A percentile compares a stretch with the other conserved stretches of the same genome.
These are phyloP conservation scores for Pecten maximus DNA, from an alignment of 2,888 invertebrate genomes.

Conservation along the genomic window DNA sequence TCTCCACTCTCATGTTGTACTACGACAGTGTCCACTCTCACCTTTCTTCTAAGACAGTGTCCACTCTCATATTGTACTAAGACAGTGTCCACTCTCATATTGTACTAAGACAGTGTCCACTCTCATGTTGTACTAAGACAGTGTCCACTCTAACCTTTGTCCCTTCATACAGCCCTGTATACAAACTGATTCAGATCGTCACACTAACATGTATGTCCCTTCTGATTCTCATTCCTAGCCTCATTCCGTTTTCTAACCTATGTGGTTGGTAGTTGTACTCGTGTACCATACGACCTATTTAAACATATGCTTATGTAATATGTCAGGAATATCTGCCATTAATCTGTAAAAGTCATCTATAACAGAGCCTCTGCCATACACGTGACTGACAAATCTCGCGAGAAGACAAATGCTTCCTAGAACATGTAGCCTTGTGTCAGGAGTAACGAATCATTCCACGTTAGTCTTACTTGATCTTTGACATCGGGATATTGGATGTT, in stretches of 20 bases:
- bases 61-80: too few species aligned
- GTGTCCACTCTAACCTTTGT: too few species aligned
- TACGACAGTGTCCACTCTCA: too few species aligned
- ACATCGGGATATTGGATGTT: neutral
- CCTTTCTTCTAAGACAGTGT: too few species aligned
- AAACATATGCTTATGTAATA: neutral
- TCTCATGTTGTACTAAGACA: too few species aligned
- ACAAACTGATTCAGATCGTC: too few species aligned
- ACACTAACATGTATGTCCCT: too few species aligned
- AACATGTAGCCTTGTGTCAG: neutral
- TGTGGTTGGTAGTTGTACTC: neutral
- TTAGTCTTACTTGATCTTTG: neutral
- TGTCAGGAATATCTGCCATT: neutral
- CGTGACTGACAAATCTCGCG: conserved; percentile 13
- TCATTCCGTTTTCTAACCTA: neutral
- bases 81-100: too few species aligned
- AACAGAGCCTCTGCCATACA: neutral
- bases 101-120: too few species aligned
- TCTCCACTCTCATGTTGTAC: too few species aligned
- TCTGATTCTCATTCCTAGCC: too few species aligned
- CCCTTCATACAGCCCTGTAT: too few species aligned
- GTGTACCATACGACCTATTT: neutral
- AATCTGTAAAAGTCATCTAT: neutral
- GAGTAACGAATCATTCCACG: neutral
- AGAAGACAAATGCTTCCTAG: conserved; percentile 5